These are phyloP conservation scores for Meiosimyza decipiens DNA, from an alignment of 2,888 invertebrate species.

Conservation along the genomic window DNA sequence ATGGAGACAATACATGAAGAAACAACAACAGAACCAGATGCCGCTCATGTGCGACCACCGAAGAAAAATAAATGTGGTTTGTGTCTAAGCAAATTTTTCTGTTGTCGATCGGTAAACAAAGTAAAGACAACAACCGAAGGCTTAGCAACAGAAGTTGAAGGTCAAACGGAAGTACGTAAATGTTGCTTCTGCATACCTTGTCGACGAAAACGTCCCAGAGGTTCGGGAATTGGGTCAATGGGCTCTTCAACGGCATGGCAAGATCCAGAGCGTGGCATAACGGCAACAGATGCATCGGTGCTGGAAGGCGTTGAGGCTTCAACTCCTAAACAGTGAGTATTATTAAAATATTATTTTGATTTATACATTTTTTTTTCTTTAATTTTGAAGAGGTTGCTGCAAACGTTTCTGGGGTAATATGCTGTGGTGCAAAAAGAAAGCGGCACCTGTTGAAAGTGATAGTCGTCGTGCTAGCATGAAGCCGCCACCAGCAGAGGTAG, in stretches of 20 bases:
- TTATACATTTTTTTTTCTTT: not conserved
- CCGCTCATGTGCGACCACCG: constrained; percentile 43
- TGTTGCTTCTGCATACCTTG: constrained; percentile 67
- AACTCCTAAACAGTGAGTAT: constrained; percentile 51
- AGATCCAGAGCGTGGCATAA: constrained; percentile 58
- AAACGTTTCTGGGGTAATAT: constrained; percentile 59
- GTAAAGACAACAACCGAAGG: constrained; percentile 59
- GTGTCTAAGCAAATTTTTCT: constrained; percentile 64
- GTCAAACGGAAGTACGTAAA: constrained; percentile 41
- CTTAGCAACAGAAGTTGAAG: constrained; percentile 52
- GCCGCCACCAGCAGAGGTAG: constrained; percentile 71
- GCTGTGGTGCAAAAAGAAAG: constrained; percentile 66
- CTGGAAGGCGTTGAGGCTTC: constrained; percentile 71
- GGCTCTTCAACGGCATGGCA: constrained; percentile 56
- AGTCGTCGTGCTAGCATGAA: constrained; percentile 73
- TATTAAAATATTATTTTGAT: not conserved
- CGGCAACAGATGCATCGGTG: constrained; percentile 66
- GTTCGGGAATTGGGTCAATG: constrained; percentile 40
- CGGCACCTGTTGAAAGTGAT: constrained; percentile 58
- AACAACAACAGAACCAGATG: constrained; percentile 36
- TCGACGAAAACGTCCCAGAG: constrained; percentile 51
- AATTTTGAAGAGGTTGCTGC: constrained; percentile 59
- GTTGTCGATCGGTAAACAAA: constrained; percentile 66
- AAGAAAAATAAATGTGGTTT: constrained; percentile 60
- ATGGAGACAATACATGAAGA: constrained; percentile 49